Percentiles rank a stretch among this genome's conserved stretches.
phyloP scores from a whole-genome alignment of 37 sponge, comb jelly and placozoan species.

The Axinella damicornis region DNA sequence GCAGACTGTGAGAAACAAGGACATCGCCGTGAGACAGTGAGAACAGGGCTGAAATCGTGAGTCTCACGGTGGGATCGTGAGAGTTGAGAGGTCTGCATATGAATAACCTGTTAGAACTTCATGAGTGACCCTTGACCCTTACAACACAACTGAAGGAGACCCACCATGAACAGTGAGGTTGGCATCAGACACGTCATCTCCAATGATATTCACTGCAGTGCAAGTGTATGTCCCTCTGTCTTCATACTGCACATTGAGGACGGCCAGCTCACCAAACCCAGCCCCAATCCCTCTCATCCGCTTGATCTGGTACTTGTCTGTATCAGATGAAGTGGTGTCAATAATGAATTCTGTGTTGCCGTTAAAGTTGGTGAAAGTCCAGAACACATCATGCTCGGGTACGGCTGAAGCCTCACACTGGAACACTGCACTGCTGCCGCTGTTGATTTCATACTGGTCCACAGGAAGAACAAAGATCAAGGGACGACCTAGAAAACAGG shows the following conservation, averaged over 20 bases:
- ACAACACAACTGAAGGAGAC: neutral
- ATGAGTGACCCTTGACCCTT: too few relatives aligned
- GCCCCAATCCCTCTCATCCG: neutral
- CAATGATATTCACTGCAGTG: conserved; percentile 44
- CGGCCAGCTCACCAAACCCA: conserved; percentile 54
- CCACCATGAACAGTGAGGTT: conserved; percentile 77
- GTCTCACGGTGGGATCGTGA: too few relatives aligned
- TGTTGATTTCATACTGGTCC: conserved; percentile 37
- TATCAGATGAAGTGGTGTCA: neutral
- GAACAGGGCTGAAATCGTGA: too few relatives aligned
- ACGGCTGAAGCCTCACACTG: conserved; percentile 52
- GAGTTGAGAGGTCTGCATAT: too few relatives aligned
- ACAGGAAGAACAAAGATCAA: conserved; percentile 33
- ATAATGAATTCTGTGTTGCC: neutral
- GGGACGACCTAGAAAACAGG: conserved; percentile 64
- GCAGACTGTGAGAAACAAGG: too few relatives aligned
- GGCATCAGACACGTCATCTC: conserved; percentile 9
- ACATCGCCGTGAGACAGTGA: too few relatives aligned
- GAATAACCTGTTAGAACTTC: too few relatives aligned
- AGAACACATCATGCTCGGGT: conserved; percentile 49
- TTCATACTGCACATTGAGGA: conserved; percentile 46
- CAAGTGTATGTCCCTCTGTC: conserved; percentile 76
- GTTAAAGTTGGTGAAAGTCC: conserved; percentile 50
- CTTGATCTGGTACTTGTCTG: conserved; percentile 32
- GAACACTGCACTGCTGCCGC: conserved; percentile 43